Evolutionary conservation across 2,888 invertebrate genomes (phyloP), one percentile per base, ranked within the genome.

Genomic region (Cerastis rubricosa): DNA sequence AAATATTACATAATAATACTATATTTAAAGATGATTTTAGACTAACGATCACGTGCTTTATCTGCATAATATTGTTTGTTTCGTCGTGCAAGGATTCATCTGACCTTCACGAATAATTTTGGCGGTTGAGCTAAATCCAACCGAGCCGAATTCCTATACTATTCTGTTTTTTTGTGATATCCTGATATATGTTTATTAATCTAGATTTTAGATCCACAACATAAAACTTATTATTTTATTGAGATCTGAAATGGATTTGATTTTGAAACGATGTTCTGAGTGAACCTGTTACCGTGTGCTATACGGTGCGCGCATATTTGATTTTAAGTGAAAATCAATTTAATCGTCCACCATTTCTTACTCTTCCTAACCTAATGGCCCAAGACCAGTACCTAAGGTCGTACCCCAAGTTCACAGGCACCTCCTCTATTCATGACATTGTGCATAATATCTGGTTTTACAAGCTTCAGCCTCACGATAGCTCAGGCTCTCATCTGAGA

Each of bases 361-460:
- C n/a, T 25, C 19, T 59, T n/a, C n/a, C 0, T 51, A 25, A 45
- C n/a, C 17, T 8, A 51, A n/a, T 68, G 51, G 45, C 1, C 12
- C 9, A 54, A 17, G 25, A 57, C n/a, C n/a, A 67, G 25, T 61
- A 35, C 19, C 3, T 25, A n/a, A 59, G 59, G n/a, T n/a, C 14
- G 0, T 1, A 5, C 17, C 17, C n/a, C 49, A 68, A 71, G 67
- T 64, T 74, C 54, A 57, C 61, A 43, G 22, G 11, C n/a, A 49
- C 8, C 35, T 71, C 47, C 69, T 76, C 35, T 17, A 61, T 70
- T 51, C 63, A 47, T 71, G 54, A 63, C 57, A 61, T 63, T 61
- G 70, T 61, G 35, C 12, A 73, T 63, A 73, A 71, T 76, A 76
- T 59, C 83, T 71, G 49, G 84, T 84, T 83, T 67, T 35, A 76